Conservation (phyloP, 37 sponge, comb jelly and placozoan species). For the Dysidea cf. avara region DNA sequence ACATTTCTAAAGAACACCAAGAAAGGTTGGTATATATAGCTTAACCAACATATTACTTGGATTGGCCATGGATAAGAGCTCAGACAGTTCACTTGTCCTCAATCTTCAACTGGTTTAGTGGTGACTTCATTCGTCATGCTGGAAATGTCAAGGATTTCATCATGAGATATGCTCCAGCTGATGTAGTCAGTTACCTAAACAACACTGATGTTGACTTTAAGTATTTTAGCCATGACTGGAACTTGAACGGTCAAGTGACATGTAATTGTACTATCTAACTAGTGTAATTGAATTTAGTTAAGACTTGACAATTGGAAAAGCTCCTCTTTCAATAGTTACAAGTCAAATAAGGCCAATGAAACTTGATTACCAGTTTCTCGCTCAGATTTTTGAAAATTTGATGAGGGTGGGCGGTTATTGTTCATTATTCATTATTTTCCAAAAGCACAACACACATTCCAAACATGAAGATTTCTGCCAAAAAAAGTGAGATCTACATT, state of each 20-base stretch:
- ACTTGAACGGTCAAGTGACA: conserved; percentile 56
- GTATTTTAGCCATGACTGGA: conserved; percentile 71
- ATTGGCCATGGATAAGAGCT: conserved; percentile 1
- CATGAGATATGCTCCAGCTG: conserved; percentile 40
- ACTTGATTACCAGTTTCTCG: too few relatives aligned
- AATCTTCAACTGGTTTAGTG: conserved; percentile 68
- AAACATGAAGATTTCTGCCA: too few relatives aligned
- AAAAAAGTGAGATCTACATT: too few relatives aligned
- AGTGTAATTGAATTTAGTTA: too few relatives aligned
- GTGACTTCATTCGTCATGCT: conserved; percentile 42
- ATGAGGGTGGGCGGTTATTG: too few relatives aligned
- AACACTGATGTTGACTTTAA: conserved; percentile 5
- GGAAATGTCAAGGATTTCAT: conserved; percentile 58
- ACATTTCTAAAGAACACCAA: conserved; percentile 60
- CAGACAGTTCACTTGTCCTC: conserved; percentile 48
- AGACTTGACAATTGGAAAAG: too few relatives aligned
- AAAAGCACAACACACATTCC: too few relatives aligned
- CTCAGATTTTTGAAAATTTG: too few relatives aligned
- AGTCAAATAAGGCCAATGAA: too few relatives aligned
- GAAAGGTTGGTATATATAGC: conserved; percentile 47
- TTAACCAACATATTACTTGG: conserved; percentile 22
- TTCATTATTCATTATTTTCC: too few relatives aligned
- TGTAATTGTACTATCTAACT: conserved; percentile 42
- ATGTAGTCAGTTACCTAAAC: conserved; percentile 26
- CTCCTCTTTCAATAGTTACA: too few relatives aligned